Evolutionary conservation across 2,797 vertebrate genomes (phyloP).

Genomic region (Erithacus rubecula): DNA sequence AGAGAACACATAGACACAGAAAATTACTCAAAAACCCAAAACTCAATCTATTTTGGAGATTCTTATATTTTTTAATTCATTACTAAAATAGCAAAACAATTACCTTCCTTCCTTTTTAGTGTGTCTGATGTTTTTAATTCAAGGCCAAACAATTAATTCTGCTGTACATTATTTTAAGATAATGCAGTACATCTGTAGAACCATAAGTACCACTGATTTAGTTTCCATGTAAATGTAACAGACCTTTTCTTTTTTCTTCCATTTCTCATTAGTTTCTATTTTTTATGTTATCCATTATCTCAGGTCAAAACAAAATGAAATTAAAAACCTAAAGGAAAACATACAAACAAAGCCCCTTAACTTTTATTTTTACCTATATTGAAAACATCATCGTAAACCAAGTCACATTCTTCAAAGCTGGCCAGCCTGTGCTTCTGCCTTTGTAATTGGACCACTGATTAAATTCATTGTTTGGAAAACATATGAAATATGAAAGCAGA

Average conservation of each 20-base stretch:
- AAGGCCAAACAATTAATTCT: background rate
- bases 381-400: background rate
- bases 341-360: accelerated
- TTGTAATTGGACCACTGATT: background rate
- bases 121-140: background rate
- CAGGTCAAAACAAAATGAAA: background rate
- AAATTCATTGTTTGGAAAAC: background rate
- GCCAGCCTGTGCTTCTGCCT: background rate
- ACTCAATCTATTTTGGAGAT: accelerated
- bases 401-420: background rate
- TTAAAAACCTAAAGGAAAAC: background rate
- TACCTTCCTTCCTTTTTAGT: background rate
- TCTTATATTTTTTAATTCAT: background rate
- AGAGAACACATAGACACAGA: background rate
- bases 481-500: background rate
- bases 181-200: background rate
- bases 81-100: background rate
- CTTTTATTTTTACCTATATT: background rate
- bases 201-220: background rate
- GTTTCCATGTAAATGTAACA: background rate
- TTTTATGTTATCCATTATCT: background rate
- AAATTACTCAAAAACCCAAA: background rate
- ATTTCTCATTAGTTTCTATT: background rate
- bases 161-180: background rate
- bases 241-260: background rate